Percentiles rank a stretch among this genome's conserved stretches.
phyloP scores from a whole-genome alignment of 1,140 invertebrate species.

The Orchestia grillus region DNA sequence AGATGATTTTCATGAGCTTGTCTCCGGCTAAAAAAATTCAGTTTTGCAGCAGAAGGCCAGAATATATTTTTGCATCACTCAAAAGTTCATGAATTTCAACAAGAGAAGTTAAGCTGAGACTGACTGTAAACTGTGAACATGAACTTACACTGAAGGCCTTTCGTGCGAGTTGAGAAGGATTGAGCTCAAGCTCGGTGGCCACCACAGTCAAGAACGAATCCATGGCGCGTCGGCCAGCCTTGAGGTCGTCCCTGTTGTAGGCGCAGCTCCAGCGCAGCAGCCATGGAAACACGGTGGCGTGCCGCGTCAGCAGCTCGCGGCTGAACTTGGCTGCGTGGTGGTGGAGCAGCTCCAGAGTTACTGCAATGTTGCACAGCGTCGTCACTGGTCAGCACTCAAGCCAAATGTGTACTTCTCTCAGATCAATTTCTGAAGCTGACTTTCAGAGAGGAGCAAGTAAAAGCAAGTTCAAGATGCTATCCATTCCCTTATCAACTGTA shows the following conservation, averaged over 20 bases:
- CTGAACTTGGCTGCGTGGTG: conserved; percentile 56
- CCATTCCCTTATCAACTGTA: too few relatives aligned
- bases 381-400: neutral
- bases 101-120: neutral
- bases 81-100: neutral
- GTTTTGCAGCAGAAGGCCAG: neutral
- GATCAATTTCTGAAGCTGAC: too few relatives aligned
- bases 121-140: neutral
- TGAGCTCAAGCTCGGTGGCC: conserved; percentile 46
- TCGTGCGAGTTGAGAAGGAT: neutral
- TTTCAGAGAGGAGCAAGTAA: too few relatives aligned
- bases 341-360: conserved; percentile 52
- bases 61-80: neutral
- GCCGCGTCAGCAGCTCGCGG: conserved; percentile 1
- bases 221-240: conserved; percentile 57
- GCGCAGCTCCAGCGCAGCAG: conserved; percentile 53
- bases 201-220: conserved; percentile 56
- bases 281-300: conserved; percentile 47
- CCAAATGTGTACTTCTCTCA: too few relatives aligned
- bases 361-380: neutral
- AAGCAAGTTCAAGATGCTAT: too few relatives aligned
- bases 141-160: neutral
- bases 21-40: too few relatives aligned
- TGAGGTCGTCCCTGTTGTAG: conserved; percentile 58
- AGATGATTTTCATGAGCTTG: too few relatives aligned